Evolutionary conservation across 2,113 vertebrate species (phyloP).

Genomic region (Cottus gobio): DNA sequence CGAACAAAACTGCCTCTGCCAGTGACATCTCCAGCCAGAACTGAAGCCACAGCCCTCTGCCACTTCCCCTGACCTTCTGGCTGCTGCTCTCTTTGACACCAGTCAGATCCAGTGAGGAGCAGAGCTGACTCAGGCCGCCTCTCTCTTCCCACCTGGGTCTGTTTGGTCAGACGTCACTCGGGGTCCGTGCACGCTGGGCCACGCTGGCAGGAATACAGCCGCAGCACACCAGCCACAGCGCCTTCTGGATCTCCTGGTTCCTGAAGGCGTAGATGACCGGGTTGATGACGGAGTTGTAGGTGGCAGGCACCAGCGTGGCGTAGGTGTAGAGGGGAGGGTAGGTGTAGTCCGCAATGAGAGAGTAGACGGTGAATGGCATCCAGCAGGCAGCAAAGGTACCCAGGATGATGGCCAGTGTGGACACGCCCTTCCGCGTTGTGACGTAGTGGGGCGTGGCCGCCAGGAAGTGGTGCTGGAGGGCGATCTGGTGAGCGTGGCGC

Average conservation of each 20-base stretch:
- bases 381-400: conserved; percentile 98
- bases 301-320: conserved; percentile 96
- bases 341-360: conserved; percentile 96
- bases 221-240: conserved; percentile 95
- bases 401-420: conserved; percentile 97
- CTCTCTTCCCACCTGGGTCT: conserved; percentile 65
- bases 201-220: conserved; percentile 92
- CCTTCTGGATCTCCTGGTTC: conserved; percentile 99
- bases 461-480: conserved; percentile 98
- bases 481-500: conserved; percentile 98
- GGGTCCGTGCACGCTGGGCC: conserved; percentile 92
- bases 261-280: conserved; percentile 98
- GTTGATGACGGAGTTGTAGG: conserved; percentile 99
- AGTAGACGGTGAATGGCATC: conserved; percentile 99
- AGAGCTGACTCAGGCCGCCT: conserved; percentile 65
- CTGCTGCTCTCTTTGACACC: conserved; percentile 55
- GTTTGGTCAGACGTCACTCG: conserved; percentile 92
- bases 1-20: conserved; percentile 35
- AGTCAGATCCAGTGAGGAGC: conserved; percentile 56
- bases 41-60: conserved; percentile 36
- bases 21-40: conserved; percentile 11
- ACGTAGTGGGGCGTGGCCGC: conserved; percentile 98
- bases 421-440: conserved; percentile 97
- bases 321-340: conserved; percentile 98
- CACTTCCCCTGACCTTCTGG: conserved; percentile 18